These are phyloP conservation scores for Brassicogethes aeneus DNA, from an alignment of 2,888 invertebrate genomes.

Conservation along the genomic window DNA sequence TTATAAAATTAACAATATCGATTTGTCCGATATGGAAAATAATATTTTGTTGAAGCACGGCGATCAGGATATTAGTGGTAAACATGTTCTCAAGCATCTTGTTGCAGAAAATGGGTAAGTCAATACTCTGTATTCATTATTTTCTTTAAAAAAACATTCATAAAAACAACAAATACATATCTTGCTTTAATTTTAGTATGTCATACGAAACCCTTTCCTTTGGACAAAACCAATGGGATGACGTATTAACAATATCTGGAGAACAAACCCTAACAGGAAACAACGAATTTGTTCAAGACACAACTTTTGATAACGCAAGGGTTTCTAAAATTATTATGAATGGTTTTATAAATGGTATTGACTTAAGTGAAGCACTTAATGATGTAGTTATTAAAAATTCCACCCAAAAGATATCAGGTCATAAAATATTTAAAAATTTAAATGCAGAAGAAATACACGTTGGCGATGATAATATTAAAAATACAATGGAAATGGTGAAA, in stretches of 20 bases:
- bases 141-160: too few species aligned
- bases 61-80: constrained; percentile 42
- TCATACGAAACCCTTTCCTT: constrained; percentile 9
- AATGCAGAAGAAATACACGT: constrained; percentile 24
- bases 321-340: not conserved
- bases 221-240: constrained; percentile 21
- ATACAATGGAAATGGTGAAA: not conserved
- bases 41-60: constrained; percentile 37
- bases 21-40: constrained; percentile 38
- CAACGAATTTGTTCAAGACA: too few species aligned
- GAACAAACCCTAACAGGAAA: constrained; percentile 21
- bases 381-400: constrained; percentile 28
- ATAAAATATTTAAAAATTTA: constrained; percentile 28
- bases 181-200: not conserved
- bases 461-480: constrained; percentile 12
- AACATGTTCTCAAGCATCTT: constrained; percentile 36
- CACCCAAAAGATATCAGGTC: constrained; percentile 18
- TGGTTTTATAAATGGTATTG: constrained; percentile 25
- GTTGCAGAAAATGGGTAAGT: constrained; percentile 20
- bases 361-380: constrained; percentile 27
- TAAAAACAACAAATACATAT: not conserved
- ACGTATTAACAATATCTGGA: constrained; percentile 17
- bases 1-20: constrained; percentile 41
- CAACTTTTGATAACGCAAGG: constrained; percentile 14
- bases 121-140: too few species aligned